Conservation (phyloP, 2,888 invertebrate genomes). For the Lasioglossum morio region DNA sequence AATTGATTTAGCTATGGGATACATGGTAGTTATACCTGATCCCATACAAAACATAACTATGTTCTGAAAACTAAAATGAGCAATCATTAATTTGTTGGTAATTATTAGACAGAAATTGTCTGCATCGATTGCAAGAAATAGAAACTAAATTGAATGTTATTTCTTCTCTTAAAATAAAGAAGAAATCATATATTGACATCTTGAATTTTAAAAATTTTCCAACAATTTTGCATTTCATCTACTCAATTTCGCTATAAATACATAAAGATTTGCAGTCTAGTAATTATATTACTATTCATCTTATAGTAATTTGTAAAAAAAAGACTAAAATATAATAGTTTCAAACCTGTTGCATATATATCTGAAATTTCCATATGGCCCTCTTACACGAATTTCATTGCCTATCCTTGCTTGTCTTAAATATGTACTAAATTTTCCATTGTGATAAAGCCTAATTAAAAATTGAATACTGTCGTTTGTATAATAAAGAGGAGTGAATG, state of each 20-base stretch:
- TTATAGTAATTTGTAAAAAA: background rate
- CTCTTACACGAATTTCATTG: slow-evolving; percentile 76
- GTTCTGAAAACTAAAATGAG: slow-evolving; percentile 73
- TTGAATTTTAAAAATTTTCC: no score
- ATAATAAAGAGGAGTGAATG: slow-evolving; percentile 81
- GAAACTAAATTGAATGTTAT: no score
- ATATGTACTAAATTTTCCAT: slow-evolving; percentile 74
- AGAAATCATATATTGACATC: no score
- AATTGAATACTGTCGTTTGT: slow-evolving; percentile 69
- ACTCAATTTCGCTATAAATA: no score
- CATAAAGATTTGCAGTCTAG: no score
- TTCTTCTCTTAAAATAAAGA: no score
- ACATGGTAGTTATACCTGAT: slow-evolving; percentile 80
- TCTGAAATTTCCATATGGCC: slow-evolving; percentile 81
- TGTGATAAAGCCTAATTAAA: slow-evolving; percentile 77
- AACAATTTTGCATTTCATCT: no score
- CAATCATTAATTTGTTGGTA: background rate
- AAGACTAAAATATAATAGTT: slow-evolving; percentile 9
- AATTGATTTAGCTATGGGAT: slow-evolving; percentile 78
- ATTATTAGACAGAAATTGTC: background rate
- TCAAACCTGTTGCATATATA: slow-evolving; percentile 78
- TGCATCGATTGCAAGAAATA: no score
- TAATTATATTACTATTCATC: background rate
- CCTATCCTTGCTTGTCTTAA: slow-evolving; percentile 70
- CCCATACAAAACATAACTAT: slow-evolving; percentile 81